Evolutionary conservation across 2,797 vertebrate species (phyloP).

Genomic region (Tapera naevia): DNA sequence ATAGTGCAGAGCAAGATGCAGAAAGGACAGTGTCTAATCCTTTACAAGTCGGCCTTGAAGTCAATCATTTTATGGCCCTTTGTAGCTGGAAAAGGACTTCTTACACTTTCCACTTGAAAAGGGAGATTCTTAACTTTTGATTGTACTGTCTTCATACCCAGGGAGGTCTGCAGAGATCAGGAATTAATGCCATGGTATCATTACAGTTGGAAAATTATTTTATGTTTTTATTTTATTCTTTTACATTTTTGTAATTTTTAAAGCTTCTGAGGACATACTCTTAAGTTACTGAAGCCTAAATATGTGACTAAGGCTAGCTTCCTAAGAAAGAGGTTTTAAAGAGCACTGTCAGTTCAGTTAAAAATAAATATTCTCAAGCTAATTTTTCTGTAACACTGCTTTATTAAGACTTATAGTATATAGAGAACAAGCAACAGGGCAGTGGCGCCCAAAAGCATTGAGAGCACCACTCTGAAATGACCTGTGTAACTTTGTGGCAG

Average conservation of each 20-base stretch:
- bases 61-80: constrained; percentile 35
- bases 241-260: constrained; percentile 1
- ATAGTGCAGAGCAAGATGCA: constrained; percentile 13
- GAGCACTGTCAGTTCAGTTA: not conserved
- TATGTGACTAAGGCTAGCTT: not conserved
- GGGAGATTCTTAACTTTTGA: not conserved
- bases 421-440: not conserved
- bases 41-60: constrained; percentile 42
- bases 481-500: not conserved
- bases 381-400: not conserved
- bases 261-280: not conserved
- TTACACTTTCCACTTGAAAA: constrained; percentile 33
- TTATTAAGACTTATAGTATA: not conserved
- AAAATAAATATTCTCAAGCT: not conserved
- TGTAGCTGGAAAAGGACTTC: constrained; percentile 27
- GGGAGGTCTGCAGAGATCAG: not conserved
- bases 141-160: constrained; percentile 6
- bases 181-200: not conserved
- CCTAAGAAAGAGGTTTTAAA: not conserved
- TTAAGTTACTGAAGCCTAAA: not conserved
- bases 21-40: constrained; percentile 34
- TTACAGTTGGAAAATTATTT: constrained; percentile 4
- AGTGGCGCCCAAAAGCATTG: not conserved
- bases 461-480: not conserved
- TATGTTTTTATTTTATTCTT: not conserved